A percentile compares a stretch with the other conserved stretches of the same genome.
These are phyloP conservation scores for Machaerirhynchus nigripectus DNA, from an alignment of 2,113 vertebrate genomes.

Conservation along the genomic window DNA sequence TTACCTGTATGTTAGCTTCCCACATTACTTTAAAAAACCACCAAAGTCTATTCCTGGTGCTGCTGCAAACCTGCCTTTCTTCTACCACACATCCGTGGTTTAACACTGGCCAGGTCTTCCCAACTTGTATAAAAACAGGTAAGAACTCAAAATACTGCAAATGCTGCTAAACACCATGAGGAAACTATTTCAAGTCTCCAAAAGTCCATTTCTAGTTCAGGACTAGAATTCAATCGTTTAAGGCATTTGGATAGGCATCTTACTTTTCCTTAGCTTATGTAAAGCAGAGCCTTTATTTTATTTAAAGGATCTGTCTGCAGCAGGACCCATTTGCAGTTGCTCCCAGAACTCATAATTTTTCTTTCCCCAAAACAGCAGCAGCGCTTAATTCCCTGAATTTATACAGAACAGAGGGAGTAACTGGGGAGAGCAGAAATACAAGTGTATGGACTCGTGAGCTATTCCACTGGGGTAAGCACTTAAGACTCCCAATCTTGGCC, in stretches of 20 bases:
- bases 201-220: background rate
- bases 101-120: background rate
- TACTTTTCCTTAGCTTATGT: background rate
- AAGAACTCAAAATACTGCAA: background rate
- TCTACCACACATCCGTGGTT: background rate
- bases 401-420: background rate
- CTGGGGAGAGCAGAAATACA: background rate
- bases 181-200: background rate
- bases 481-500: background rate
- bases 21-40: background rate
- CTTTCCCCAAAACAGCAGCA: background rate
- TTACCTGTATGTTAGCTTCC: background rate
- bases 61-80: background rate
- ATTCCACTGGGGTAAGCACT: background rate
- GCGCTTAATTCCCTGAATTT: background rate
- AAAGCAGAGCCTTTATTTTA: background rate
- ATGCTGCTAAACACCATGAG: background rate
- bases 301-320: background rate
- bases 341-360: background rate
- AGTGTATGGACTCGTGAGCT: background rate
- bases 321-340: background rate
- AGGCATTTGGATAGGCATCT: background rate
- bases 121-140: background rate
- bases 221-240: background rate
- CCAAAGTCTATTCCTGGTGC: background rate